Evolutionary conservation across 2,113 vertebrate genomes (phyloP).

Genomic region (Ranitomeya variabilis): DNA sequence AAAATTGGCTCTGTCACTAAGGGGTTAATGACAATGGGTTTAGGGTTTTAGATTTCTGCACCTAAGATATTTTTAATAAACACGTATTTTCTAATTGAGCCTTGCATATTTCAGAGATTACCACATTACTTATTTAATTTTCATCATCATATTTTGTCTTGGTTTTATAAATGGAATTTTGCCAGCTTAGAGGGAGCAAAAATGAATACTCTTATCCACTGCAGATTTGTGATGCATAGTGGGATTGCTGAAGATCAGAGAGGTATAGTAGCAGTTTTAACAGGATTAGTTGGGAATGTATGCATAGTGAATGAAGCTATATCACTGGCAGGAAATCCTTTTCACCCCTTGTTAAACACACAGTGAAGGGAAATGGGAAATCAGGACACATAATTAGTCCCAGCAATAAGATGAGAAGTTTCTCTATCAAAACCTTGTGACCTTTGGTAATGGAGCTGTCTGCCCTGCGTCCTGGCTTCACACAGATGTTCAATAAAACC

Average conservation of each 20-base stretch:
- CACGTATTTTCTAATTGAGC: not conserved
- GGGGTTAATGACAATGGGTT: no score
- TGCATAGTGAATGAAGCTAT: conserved; percentile 47
- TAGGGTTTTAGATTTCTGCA: no score
- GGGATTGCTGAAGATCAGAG: conserved; percentile 1
- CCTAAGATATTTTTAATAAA: no score
- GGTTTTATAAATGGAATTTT: not conserved
- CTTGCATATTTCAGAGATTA: not conserved
- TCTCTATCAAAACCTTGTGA: conserved; percentile 53
- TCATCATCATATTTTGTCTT: no score
- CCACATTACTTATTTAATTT: not conserved
- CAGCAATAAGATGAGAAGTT: conserved; percentile 55
- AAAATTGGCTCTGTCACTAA: no score
- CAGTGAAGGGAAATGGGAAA: conserved; percentile 49
- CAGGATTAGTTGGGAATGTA: conserved; percentile 13
- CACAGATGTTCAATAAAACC: conserved; percentile 57
- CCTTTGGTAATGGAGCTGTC: conserved; percentile 57
- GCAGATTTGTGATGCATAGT: not conserved
- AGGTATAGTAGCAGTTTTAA: not conserved
- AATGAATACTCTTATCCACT: no score
- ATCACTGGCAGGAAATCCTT: conserved; percentile 55
- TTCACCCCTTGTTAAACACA: conserved; percentile 53
- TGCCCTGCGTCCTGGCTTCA: conserved; percentile 52
- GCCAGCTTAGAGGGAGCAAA: not conserved
- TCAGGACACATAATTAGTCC: conserved; percentile 54